Conservation (phyloP, 2,113 vertebrate genomes). For the Oenanthe melanoleuca region DNA sequence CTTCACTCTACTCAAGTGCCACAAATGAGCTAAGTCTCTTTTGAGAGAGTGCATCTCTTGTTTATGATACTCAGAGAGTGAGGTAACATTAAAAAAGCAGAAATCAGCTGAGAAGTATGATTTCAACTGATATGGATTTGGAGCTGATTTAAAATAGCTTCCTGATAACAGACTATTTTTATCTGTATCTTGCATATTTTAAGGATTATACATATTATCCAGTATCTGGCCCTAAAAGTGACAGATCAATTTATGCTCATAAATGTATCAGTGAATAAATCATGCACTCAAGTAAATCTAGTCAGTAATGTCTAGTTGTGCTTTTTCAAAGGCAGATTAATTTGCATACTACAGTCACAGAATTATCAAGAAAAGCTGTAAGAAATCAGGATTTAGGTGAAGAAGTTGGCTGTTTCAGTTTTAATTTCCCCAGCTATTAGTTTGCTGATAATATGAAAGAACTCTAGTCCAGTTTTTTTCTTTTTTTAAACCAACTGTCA, state of each 20-base stretch:
- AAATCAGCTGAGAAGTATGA: background rate
- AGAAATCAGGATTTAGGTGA: background rate
- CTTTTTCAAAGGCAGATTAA: conserved; percentile 29
- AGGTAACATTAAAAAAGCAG: background rate
- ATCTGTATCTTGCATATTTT: conserved; percentile 7
- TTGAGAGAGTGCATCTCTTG: background rate
- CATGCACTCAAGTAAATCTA: background rate
- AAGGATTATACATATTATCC: background rate
- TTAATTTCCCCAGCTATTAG: background rate
- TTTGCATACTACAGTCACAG: background rate
- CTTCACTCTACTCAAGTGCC: background rate
- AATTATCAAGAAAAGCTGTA: background rate
- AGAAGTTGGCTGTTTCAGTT: background rate
- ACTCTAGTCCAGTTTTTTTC: background rate
- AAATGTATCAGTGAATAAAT: background rate
- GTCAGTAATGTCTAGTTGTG: fast-evolving
- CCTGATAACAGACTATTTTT: background rate
- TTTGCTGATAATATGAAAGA: background rate
- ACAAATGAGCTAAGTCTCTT: background rate
- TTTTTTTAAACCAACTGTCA: background rate
- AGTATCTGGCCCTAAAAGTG: background rate
- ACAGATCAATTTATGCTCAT: background rate
- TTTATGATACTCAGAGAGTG: background rate
- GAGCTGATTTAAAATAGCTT: background rate
- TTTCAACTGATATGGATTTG: background rate